phyloP scores from a whole-genome alignment of 2,888 invertebrate species.

The Hartigia nigra region DNA sequence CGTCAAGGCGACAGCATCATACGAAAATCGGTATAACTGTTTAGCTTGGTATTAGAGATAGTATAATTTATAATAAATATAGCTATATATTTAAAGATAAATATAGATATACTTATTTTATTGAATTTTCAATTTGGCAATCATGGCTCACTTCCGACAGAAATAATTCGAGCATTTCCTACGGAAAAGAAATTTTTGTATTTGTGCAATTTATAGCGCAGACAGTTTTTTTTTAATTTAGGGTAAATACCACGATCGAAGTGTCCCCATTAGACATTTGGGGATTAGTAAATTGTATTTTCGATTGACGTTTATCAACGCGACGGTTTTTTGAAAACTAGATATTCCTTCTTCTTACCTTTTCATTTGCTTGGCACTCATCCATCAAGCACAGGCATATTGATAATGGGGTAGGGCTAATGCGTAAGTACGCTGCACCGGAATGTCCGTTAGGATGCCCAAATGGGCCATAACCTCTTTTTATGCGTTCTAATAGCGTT shows the following conservation, averaged over 20 bases:
- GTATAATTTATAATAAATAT: background rate
- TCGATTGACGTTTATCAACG: too few relatives aligned
- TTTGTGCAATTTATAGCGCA: background rate
- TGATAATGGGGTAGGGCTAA: background rate
- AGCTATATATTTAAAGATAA: too few relatives aligned
- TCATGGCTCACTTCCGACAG: background rate
- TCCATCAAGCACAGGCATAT: background rate
- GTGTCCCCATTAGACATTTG: too few relatives aligned
- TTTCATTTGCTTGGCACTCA: background rate
- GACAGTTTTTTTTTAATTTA: too few relatives aligned
- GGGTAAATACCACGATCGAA: too few relatives aligned
- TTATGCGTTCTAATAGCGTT: conserved; percentile 34
- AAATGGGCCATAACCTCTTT: conserved; percentile 31
- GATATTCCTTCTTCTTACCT: background rate
- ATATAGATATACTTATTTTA: too few relatives aligned
- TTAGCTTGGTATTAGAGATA: background rate
- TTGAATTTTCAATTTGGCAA: background rate
- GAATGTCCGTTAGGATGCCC: conserved; percentile 33
- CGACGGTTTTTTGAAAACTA: too few relatives aligned
- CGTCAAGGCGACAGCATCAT: background rate
- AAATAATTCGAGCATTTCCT: background rate
- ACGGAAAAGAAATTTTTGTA: background rate
- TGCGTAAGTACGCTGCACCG: conserved; percentile 8
- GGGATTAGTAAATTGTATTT: too few relatives aligned
- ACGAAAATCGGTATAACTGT: background rate